A percentile compares a stretch with the other conserved stretches of the same genome.
phyloP scores from a whole-genome alignment of 2,113 vertebrate species.

The Ia io region DNA sequence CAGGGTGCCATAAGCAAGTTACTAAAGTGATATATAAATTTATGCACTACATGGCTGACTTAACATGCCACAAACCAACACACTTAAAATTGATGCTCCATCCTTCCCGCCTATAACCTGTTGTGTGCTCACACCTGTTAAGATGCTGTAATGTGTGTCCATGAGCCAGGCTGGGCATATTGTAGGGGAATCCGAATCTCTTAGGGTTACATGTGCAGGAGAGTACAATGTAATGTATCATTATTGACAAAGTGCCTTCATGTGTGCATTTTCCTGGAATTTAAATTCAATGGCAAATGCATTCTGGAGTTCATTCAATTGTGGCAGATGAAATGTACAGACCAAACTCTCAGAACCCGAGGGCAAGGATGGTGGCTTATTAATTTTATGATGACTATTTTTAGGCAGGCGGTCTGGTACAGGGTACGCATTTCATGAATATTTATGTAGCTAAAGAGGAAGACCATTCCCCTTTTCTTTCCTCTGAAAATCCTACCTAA shows the following conservation, averaged over 20 bases:
- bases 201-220: background rate
- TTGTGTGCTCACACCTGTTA: background rate
- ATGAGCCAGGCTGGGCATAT: background rate
- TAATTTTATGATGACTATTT: background rate
- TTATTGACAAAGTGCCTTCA: background rate
- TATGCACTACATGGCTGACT: constrained; percentile 45
- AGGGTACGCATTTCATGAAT: background rate
- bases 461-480: background rate
- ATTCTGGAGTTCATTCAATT: background rate
- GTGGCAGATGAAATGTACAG: background rate
- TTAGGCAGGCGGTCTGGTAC: background rate
- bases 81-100: background rate
- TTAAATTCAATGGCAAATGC: background rate
- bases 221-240: background rate
- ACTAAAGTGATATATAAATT: constrained; percentile 40
- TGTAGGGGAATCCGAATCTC: background rate
- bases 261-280: background rate
- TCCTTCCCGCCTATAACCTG: background rate
- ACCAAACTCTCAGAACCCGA: background rate
- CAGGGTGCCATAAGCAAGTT: constrained; percentile 43
- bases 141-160: background rate
- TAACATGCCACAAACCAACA: constrained; percentile 53
- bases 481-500: background rate
- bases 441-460: background rate
- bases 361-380: background rate